A percentile compares a stretch with the other conserved stretches of the same genome.
Evolutionary conservation across 2,113 vertebrate species (phyloP).

Genomic region (Oophaga pumilio): DNA sequence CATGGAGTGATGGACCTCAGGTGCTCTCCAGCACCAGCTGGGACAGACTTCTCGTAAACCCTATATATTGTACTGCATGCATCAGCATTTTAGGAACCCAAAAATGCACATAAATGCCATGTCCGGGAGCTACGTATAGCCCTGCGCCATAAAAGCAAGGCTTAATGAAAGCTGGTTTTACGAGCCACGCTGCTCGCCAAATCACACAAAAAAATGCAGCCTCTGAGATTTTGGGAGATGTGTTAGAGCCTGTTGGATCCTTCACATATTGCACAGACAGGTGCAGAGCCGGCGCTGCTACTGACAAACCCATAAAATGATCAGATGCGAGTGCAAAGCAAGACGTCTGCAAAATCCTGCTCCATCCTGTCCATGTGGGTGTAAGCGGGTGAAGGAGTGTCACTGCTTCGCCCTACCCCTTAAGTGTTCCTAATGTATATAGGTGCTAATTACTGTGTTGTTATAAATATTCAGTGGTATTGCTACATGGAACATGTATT

Average conservation of each 20-base stretch:
- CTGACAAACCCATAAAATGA: constrained; percentile 13
- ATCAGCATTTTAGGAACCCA: constrained; percentile 58
- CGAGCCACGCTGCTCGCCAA: constrained; percentile 60
- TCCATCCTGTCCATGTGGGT: not conserved
- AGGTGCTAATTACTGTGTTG: no score
- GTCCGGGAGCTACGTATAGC: constrained; percentile 60
- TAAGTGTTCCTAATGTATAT: no score
- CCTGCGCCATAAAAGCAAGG: constrained; percentile 64
- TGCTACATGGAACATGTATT: no score
- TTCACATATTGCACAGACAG: constrained; percentile 64
- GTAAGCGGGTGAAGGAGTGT: no score
- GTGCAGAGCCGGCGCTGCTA: constrained; percentile 55
- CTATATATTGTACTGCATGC: not conserved
- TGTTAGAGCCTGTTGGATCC: not conserved
- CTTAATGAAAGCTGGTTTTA: constrained; percentile 65
- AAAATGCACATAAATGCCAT: constrained; percentile 60
- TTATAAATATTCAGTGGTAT: no score
- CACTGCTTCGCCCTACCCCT: no score
- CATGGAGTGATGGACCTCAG: not conserved
- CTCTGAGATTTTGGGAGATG: constrained; percentile 25
- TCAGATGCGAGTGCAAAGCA: not conserved
- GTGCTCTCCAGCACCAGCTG: not conserved
- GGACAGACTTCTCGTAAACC: constrained; percentile 48
- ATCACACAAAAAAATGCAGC: constrained; percentile 36
- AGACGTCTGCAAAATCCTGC: not conserved